A percentile compares a stretch with the other conserved stretches of the same genome.
These are phyloP conservation scores for Onychomys arenicola DNA, from an alignment of 2,797 vertebrate genomes.

Conservation along the genomic window DNA sequence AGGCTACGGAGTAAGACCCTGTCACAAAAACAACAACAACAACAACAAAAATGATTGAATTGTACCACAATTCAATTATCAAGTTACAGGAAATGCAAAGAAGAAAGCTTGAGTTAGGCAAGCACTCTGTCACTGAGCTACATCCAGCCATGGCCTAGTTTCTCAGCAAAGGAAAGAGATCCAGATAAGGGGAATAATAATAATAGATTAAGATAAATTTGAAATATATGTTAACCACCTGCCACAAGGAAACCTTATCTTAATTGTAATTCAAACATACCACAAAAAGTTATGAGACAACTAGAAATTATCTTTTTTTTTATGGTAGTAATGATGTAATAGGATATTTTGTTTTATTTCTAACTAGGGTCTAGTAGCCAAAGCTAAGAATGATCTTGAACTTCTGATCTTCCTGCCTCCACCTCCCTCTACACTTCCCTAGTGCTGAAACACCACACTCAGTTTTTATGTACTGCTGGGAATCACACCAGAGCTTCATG, in stretches of 20 bases:
- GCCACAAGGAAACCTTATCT: background rate
- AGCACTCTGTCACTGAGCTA: background rate
- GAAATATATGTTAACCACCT: conserved; percentile 3
- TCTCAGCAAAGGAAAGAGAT: conserved; percentile 17
- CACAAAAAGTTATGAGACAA: conserved; percentile 11
- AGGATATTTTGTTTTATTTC: background rate
- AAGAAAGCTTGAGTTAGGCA: background rate
- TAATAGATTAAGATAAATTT: background rate
- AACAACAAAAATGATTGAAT: background rate
- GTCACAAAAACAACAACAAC: background rate
- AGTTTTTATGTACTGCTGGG: background rate
- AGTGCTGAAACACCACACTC: background rate
- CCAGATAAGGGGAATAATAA: background rate
- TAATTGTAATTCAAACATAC: conserved; percentile 55
- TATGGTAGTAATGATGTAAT: background rate
- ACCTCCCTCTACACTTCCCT: background rate
- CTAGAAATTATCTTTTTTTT: conserved; percentile 31
- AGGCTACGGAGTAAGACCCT: background rate
- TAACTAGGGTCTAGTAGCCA: background rate
- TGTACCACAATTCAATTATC: conserved; percentile 28
- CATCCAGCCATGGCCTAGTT: background rate
- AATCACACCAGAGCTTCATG: too few relatives aligned
- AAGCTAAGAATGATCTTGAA: background rate
- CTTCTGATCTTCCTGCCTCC: background rate
- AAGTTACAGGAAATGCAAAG: conserved; percentile 41